Base-by-base conservation (phyloP, 2,797 vertebrate species). In the Pangasius mekongensis region DNA sequence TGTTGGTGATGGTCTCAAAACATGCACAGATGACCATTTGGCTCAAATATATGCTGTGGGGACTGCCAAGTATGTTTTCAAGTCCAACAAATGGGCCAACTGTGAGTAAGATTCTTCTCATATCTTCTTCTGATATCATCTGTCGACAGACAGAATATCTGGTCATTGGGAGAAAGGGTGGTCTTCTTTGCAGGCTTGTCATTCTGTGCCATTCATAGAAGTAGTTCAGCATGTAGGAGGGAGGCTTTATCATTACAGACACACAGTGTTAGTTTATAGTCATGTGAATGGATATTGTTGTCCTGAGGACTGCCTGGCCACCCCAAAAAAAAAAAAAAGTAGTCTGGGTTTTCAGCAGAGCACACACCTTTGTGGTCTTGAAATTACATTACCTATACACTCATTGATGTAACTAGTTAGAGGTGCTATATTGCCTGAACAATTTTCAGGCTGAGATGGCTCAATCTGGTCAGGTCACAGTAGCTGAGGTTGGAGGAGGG, bases 11-110 rank as follows among this genome's bases (percentile, higher is more conserved):
- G 64, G 64, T 84, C 43, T 67, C 47, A 67, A 84, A 66, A 67
- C n/a, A 67, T 84, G 82, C 47, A 69, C 47, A 84, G 27, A 33
- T 84, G 62, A 67, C 62, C n/a, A 84, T 84, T n/a, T 67, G 64
- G 4, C 10, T 52, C 20, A 52, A 83, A 47, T 10, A 67, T 67
- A 83, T 67, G 62, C 5, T 82, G 5, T 60, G 2, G 22, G 43
- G 27, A 52, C 43, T 84, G 62, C 47, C 39, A 84, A 84, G 43
- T 66, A 66, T 83, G 82, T 67, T 83, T 56, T 47, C 81, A 43
- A 64, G 39, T 2, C n/a, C n/a, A 67, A 18, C 47, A 67, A 84
- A 84, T 69, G 82, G 62, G 8, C 0, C 78, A 83, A 66, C 16
- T 67, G 62, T 82, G 43, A 33, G 52, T 49, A 83, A 56, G 11